Percentiles rank a stretch among this genome's conserved stretches.
phyloP scores from a whole-genome alignment of 2,797 vertebrate species.

The Urocyon cinereoargenteus region DNA sequence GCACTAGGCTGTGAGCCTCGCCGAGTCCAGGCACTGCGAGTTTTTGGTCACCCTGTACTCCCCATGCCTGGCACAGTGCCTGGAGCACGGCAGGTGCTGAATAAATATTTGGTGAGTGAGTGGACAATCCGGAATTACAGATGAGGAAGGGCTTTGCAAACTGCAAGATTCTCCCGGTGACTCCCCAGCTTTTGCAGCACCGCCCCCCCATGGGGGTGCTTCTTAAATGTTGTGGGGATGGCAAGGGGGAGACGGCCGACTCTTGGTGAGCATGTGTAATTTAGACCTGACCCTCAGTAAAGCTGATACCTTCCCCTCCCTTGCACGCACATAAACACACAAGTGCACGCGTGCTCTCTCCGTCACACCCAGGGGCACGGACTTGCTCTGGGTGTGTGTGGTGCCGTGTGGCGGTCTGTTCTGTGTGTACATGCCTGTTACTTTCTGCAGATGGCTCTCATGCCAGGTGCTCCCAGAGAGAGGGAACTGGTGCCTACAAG shows the following conservation, averaged over 20 bases:
- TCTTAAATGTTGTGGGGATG: background rate
- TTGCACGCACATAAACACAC: too few species aligned
- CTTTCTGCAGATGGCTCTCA: background rate
- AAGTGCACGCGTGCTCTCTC: background rate
- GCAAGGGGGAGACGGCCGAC: background rate
- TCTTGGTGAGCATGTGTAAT: background rate
- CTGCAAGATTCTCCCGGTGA: background rate
- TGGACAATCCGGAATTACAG: background rate
- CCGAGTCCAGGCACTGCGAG: background rate
- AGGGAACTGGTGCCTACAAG: background rate
- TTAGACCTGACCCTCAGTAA: background rate
- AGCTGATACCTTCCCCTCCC: background rate
- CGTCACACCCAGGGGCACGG: background rate
- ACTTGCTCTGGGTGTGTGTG: background rate
- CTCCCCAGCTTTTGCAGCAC: background rate
- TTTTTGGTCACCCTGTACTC: background rate
- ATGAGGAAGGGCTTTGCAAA: background rate
- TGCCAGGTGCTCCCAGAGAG: background rate
- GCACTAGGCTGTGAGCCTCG: background rate
- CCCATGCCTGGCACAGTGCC: background rate
- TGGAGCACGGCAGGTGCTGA: background rate
- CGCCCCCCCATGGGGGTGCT: background rate
- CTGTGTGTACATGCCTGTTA: background rate
- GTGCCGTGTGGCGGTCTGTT: background rate
- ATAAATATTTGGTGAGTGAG: background rate